Evolutionary conservation across 1,140 invertebrate genomes (phyloP).

Genomic region (Pemphigus obesinymphae): DNA sequence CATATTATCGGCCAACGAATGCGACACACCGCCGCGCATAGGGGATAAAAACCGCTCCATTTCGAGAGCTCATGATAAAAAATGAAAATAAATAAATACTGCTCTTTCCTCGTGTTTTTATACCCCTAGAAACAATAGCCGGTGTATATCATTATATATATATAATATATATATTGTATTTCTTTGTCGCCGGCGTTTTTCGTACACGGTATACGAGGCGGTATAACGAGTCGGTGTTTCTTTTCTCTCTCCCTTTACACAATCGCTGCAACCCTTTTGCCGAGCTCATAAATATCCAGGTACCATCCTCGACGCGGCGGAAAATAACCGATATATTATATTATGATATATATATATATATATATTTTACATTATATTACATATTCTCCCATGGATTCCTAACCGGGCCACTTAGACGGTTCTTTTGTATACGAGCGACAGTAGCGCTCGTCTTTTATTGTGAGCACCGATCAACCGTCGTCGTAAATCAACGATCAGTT

Average conservation of each 20-base stretch:
- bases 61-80: conserved; percentile 7
- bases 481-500: conserved; percentile 33
- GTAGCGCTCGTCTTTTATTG: background rate
- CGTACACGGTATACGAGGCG: background rate
- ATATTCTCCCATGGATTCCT: conserved; percentile 25
- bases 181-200: conserved; percentile 5
- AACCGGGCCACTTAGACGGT: conserved; percentile 32
- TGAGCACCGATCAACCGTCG: conserved; percentile 23
- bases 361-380: too few species aligned
- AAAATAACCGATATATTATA: background rate
- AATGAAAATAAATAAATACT: background rate
- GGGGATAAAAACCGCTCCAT: conserved; percentile 22
- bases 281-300: conserved; percentile 25
- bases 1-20: background rate
- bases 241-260: background rate
- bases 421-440: background rate
- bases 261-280: background rate
- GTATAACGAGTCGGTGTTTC: background rate
- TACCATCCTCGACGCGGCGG: background rate
- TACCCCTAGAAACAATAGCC: conserved; percentile 15
- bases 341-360: too few species aligned
- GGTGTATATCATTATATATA: background rate
- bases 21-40: background rate
- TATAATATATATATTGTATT: background rate
- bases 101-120: conserved; percentile 3